Conservation (phyloP, 2,113 vertebrate genomes). For the Xiphophorus couchianus region DNA sequence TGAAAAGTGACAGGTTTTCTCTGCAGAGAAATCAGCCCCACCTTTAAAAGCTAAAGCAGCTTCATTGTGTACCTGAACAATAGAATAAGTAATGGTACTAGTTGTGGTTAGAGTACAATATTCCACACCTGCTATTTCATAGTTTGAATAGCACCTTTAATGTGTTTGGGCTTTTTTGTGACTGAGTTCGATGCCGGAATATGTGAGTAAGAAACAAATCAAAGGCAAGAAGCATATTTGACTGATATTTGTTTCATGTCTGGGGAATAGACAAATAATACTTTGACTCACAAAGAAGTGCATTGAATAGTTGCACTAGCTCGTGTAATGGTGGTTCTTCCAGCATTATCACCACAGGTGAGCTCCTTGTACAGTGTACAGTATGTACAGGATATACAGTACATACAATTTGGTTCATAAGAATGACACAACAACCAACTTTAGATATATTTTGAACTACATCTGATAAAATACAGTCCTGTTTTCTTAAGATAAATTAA, state of each 20-base stretch:
- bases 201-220: neutral
- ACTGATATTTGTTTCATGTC: neutral
- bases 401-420: too few species aligned
- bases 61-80: neutral
- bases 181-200: neutral
- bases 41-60: neutral
- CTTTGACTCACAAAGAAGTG: neutral
- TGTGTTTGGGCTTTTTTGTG: neutral
- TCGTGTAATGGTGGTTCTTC: neutral
- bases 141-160: constrained; percentile 4
- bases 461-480: neutral
- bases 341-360: neutral
- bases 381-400: too few species aligned
- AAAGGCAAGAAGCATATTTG: neutral
- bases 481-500: neutral
- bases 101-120: neutral
- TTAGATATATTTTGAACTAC: neutral
- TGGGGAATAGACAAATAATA: neutral
- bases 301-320: neutral
- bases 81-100: neutral
- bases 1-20: neutral
- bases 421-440: neutral
- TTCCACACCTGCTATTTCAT: constrained; percentile 2
- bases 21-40: neutral
- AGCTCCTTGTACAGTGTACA: too few species aligned